Percentiles rank a stretch among this genome's conserved stretches.
Conservation (phyloP, 2,888 invertebrate genomes). For the Sericinus montela region DNA sequence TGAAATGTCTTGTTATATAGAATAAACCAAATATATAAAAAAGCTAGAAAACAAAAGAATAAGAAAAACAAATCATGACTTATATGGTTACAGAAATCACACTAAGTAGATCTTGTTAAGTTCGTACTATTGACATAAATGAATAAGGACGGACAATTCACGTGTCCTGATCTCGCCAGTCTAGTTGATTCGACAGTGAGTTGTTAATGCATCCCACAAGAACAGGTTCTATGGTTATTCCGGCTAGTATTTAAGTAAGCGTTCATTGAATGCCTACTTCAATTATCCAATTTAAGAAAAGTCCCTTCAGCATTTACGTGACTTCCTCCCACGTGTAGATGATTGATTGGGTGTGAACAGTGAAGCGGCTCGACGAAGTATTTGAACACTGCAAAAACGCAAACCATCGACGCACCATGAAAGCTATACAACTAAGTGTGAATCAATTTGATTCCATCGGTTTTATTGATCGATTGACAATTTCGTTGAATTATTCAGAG, state of each 20-base stretch:
- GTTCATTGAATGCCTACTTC: slow-evolving; percentile 40
- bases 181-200: slow-evolving; percentile 8
- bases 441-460: slow-evolving; percentile 75
- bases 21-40: no score
- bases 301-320: slow-evolving; percentile 49
- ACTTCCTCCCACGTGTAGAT: slow-evolving; percentile 53
- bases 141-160: slow-evolving; percentile 24
- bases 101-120: no score
- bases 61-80: no score
- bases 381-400: slow-evolving; percentile 67
- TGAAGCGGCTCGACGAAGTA: slow-evolving; percentile 69
- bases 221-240: slow-evolving; percentile 45
- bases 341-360: slow-evolving; percentile 63
- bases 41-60: no score
- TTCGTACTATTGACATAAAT: no score
- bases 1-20: no score
- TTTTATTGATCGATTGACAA: slow-evolving; percentile 77
- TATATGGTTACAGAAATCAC: no score
- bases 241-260: slow-evolving; percentile 30
- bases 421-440: slow-evolving; percentile 72
- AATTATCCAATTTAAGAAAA: slow-evolving; percentile 53
- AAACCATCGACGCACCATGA: slow-evolving; percentile 50
- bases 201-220: slow-evolving; percentile 36
- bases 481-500: slow-evolving; percentile 73
- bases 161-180: slow-evolving; percentile 12